phyloP scores from a whole-genome alignment of 2,113 vertebrate species.

The Cranoglanis bouderius region DNA sequence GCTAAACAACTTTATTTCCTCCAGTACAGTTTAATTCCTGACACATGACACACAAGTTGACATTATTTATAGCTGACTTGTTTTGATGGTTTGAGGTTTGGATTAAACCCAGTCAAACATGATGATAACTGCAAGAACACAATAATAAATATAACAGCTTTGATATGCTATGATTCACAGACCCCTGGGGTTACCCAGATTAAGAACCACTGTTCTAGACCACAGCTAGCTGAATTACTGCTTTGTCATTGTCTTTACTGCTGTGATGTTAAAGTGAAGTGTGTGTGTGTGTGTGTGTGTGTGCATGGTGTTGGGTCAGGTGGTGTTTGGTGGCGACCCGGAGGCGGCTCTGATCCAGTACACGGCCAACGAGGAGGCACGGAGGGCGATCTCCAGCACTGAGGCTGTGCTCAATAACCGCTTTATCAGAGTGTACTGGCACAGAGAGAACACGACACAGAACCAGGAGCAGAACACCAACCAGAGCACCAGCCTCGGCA shows the following conservation, averaged over 20 bases:
- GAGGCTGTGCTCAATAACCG: constrained; percentile 95
- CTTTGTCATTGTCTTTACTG: no score
- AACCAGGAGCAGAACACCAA: constrained; percentile 71
- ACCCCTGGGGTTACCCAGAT: background rate
- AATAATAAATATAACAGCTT: background rate
- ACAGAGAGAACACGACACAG: constrained; percentile 77
- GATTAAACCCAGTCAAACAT: background rate
- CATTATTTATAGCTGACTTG: background rate
- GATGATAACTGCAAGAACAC: background rate
- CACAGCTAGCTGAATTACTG: background rate
- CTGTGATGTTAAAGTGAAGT: background rate
- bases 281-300: background rate
- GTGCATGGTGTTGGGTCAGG: constrained; percentile 68
- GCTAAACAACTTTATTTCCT: background rate
- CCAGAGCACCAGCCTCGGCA: constrained; percentile 59
- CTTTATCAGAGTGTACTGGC: constrained; percentile 95
- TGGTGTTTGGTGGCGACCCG: constrained; percentile 91
- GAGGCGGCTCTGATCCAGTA: constrained; percentile 95
- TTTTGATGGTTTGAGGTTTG: background rate
- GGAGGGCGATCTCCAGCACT: constrained; percentile 90
- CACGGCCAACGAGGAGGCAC: constrained; percentile 87
- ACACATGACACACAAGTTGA: background rate
- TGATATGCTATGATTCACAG: background rate
- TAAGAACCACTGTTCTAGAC: background rate
- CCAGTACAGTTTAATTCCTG: background rate